Evolutionary conservation across 92 coral and sea anemone species (phyloP).

Genomic region (Montipora capitata): DNA sequence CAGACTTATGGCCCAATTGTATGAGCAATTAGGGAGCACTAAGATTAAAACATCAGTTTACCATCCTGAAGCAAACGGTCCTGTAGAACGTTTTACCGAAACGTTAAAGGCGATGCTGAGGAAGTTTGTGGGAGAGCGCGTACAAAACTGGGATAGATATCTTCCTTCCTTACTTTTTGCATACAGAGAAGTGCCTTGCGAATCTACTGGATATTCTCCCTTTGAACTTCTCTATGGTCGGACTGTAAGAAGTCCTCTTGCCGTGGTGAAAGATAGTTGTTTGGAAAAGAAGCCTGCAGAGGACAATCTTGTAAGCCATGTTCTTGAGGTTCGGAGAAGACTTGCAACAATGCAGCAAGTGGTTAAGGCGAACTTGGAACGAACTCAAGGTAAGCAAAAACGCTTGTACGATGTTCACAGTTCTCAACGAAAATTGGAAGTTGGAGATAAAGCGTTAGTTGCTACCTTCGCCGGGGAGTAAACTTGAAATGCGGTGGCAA

Average conservation of each 20-base stretch:
- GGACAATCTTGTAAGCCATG: not conserved
- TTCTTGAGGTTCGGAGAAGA: not conserved
- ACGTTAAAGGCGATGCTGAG: too few species aligned
- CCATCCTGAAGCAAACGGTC: too few species aligned
- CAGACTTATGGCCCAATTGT: too few species aligned
- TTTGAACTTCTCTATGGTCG: slow-evolving; percentile 53
- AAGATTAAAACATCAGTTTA: too few species aligned
- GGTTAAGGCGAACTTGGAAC: not conserved
- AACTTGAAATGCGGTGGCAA: not conserved
- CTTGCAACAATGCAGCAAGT: not conserved
- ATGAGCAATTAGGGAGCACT: too few species aligned
- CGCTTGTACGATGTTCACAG: not conserved
- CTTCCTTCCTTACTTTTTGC: not conserved
- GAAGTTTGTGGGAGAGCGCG: too few species aligned
- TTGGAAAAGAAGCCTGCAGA: not conserved
- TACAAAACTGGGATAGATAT: too few species aligned
- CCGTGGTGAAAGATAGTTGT: slow-evolving; percentile 48
- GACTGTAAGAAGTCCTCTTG: slow-evolving; percentile 54
- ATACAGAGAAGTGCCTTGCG: slow-evolving; percentile 53
- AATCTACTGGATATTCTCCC: slow-evolving; percentile 47
- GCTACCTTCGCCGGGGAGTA: not conserved
- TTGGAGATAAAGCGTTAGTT: not conserved
- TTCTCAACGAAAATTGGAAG: not conserved
- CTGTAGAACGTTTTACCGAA: too few species aligned
- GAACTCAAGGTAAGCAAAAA: not conserved